Conservation (phyloP, 2,113 vertebrate genomes). For the Rhea pennata region DNA sequence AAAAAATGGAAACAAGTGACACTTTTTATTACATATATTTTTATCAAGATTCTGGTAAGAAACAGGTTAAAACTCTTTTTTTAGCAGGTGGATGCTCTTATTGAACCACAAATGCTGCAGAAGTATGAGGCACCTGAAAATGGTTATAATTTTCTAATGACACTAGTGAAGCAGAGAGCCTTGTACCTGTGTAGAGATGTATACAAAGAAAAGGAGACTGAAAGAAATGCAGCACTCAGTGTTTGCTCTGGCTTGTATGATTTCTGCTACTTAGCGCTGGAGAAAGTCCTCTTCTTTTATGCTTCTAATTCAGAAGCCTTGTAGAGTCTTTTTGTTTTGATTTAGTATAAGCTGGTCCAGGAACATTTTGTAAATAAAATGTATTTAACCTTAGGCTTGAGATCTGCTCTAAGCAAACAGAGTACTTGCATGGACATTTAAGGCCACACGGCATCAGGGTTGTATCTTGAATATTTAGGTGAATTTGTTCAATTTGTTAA, state of each 20-base stretch:
- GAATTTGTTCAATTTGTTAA: background rate
- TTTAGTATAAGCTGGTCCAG: background rate
- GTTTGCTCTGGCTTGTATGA: background rate
- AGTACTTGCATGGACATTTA: constrained; percentile 8
- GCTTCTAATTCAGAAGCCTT: background rate
- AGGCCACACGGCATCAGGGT: background rate
- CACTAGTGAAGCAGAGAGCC: background rate
- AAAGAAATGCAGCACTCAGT: background rate
- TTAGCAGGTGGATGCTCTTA: background rate
- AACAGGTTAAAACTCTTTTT: background rate
- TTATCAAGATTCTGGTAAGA: background rate
- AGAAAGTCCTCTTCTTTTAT: background rate
- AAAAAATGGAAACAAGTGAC: background rate
- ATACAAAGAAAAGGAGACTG: background rate
- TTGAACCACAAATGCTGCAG: background rate
- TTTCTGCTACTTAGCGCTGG: background rate
- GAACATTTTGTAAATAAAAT: background rate
- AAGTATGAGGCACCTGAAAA: background rate
- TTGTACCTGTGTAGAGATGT: background rate
- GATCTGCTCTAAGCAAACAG: constrained; percentile 8
- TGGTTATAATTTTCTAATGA: background rate
- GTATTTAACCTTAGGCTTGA: background rate
- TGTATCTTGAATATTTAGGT: background rate
- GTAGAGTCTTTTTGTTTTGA: background rate
- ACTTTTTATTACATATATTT: background rate